phyloP scores from a whole-genome alignment of 2,113 vertebrate genomes.

The Paramisgurnus dabryanus region DNA sequence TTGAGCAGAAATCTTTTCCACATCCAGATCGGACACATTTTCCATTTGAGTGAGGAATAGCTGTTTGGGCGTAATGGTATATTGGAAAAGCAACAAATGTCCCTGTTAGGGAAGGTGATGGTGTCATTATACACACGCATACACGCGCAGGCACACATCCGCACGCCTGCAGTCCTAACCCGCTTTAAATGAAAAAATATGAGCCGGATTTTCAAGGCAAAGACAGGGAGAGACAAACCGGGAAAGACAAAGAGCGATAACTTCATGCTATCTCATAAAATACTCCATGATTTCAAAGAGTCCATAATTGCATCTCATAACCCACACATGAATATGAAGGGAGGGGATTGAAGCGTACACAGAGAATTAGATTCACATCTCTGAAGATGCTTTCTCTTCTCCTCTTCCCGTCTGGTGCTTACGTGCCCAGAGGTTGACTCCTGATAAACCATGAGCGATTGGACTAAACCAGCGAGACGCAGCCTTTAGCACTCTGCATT shows the following conservation, averaged over 20 bases:
- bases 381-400: slow-evolving; percentile 38
- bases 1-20: slow-evolving; percentile 42
- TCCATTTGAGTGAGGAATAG: slow-evolving; percentile 61
- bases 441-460: slow-evolving; percentile 34
- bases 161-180: slow-evolving; percentile 41
- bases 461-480: slow-evolving; percentile 29
- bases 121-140: slow-evolving; percentile 54
- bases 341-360: slow-evolving; percentile 29
- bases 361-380: slow-evolving; percentile 40
- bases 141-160: slow-evolving; percentile 8
- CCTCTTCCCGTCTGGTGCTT: slow-evolving; percentile 33
- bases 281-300: slow-evolving; percentile 52
- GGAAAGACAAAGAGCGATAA: slow-evolving; percentile 41
- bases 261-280: slow-evolving; percentile 46
- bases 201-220: slow-evolving; percentile 46
- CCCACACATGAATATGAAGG: slow-evolving; percentile 49
- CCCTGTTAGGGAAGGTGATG: slow-evolving; percentile 56
- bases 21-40: slow-evolving; percentile 47
- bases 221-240: slow-evolving; percentile 10
- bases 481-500: slow-evolving; percentile 25
- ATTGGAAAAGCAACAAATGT: slow-evolving; percentile 62
- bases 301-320: slow-evolving; percentile 54
- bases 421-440: slow-evolving; percentile 27
- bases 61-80: slow-evolving; percentile 57
- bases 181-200: slow-evolving; percentile 60